Evolutionary conservation across 23 tunicate genomes (phyloP), one percentile per base, ranked within the genome.

Genomic region (Clavelina lepadiformis): DNA sequence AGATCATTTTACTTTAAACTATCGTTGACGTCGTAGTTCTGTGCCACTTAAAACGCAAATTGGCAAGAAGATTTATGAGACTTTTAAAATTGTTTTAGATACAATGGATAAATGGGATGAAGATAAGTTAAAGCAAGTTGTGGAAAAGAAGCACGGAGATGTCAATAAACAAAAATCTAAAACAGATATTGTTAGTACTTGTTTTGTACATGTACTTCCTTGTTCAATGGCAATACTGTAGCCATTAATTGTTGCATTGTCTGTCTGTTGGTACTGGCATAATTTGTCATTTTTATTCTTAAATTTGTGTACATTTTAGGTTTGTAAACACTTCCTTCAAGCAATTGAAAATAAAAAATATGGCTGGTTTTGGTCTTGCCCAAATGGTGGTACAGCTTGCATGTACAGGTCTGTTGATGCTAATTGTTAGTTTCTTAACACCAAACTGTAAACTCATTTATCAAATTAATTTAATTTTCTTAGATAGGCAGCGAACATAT

Each of bases 281-380:
- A 46, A 46, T 19, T 19, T 46, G n/a, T 19, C 0, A 20, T 46
- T 46, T 0, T 46, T 0, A 19, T 19, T 19, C 30, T 56, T 19
- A 19, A 56, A 56, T 56, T 19, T 56, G n/a, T 56, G n/a, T 56
- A 19, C 18, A n/a, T 23, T 67, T 35, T 64, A 83, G 83, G 98
- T 82, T 20, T 82, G 98, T 56, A 91, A 91, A 56, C 58, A 51
- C 60, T 91, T 91, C 50, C 31, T 91, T 51, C 87, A 76, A 62
- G 96, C 96, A 2, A 80, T 88, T 33, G 96, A 91, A 65, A 81
- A 91, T 19, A 91, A 67, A 35, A 85, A 81, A 36, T 93, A 93
- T 69, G 99, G 99, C 21, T 93, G 99, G 99, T 93, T 93, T 75
- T 93, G 99, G 99, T 60, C 29, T 25, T 93, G 99, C 53, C 99